Evolutionary conservation across 2,797 vertebrate genomes (phyloP).

Genomic region (Notoglanidium macrostoma): DNA sequence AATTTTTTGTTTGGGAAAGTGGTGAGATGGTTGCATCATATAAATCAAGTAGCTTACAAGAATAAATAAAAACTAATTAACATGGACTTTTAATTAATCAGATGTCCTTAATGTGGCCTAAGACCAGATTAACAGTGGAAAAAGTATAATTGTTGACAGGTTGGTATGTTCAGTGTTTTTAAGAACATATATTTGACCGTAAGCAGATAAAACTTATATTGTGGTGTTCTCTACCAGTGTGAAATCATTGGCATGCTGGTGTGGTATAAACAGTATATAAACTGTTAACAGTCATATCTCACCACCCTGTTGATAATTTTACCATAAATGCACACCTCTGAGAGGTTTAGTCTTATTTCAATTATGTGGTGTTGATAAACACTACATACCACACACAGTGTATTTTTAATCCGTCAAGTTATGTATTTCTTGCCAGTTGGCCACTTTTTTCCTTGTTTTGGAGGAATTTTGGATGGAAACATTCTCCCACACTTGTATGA

Average conservation of each 20-base stretch:
- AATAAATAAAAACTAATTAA: neutral
- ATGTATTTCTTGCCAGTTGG: neutral
- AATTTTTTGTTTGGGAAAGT: neutral
- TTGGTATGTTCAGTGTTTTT: neutral
- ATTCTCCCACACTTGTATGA: neutral
- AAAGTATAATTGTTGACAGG: neutral
- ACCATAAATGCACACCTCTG: neutral
- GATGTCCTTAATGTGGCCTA: neutral
- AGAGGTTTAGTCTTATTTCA: neutral
- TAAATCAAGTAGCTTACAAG: slow-evolving; percentile 1
- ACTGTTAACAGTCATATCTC: neutral
- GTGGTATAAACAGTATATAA: neutral
- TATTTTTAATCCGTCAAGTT: neutral
- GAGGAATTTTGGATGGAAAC: neutral
- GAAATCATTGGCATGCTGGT: neutral
- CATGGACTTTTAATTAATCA: neutral
- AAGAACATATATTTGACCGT: neutral
- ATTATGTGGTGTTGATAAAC: slow-evolving; percentile 1
- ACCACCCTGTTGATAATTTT: neutral
- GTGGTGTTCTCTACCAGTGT: neutral
- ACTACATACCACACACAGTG: neutral
- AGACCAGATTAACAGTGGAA: neutral
- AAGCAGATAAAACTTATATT: neutral
- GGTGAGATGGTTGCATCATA: neutral
- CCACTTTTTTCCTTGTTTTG: neutral